phyloP scores from a whole-genome alignment of 2,113 vertebrate species.

The Scatophagus argus region DNA sequence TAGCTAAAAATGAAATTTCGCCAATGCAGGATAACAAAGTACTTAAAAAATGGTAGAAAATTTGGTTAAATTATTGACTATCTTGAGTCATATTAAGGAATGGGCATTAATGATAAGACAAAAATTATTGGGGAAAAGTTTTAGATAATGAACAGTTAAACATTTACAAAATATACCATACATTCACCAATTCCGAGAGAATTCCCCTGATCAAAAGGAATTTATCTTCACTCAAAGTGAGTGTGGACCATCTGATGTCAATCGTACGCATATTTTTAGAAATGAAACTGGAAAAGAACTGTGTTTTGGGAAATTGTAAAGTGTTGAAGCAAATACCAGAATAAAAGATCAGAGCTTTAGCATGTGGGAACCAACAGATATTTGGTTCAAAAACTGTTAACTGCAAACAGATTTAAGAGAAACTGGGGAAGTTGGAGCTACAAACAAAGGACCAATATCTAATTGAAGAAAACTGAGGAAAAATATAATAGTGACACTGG shows the following conservation, averaged over 20 bases:
- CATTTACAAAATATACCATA: neutral
- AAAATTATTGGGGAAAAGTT: neutral
- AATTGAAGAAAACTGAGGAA: neutral
- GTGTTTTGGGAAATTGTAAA: neutral
- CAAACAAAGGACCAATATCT: neutral
- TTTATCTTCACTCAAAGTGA: no score
- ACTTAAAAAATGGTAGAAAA: neutral
- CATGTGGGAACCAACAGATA: neutral
- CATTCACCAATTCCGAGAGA: neutral
- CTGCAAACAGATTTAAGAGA: neutral
- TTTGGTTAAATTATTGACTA: neutral
- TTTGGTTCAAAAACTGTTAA: neutral
- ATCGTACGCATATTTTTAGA: neutral
- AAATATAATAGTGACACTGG: neutral
- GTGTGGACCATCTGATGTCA: neutral
- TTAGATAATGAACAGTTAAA: neutral
- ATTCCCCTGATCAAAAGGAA: neutral
- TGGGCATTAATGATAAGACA: neutral
- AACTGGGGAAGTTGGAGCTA: neutral
- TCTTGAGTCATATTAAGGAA: neutral
- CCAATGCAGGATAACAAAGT: no score
- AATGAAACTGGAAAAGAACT: neutral
- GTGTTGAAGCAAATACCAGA: neutral
- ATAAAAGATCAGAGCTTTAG: neutral
- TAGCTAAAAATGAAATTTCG: no score